phyloP scores from a whole-genome alignment of 2,797 vertebrate genomes.

The Melanogrammus aeglefinus region DNA sequence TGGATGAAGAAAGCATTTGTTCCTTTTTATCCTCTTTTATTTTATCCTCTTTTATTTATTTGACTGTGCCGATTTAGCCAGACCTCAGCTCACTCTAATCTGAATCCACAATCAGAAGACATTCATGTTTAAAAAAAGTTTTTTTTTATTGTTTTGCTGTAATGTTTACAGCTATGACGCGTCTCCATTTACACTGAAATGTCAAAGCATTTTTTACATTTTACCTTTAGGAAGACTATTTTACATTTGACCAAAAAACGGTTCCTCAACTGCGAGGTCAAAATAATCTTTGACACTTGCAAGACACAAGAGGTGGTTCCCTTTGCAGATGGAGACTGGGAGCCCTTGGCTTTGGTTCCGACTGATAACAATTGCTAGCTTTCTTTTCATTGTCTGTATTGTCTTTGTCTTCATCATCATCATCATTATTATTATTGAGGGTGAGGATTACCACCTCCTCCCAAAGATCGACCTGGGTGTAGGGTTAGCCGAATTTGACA shows the following conservation, averaged over 20 bases:
- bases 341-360: slow-evolving; percentile 3
- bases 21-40: not conserved
- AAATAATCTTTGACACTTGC: not conserved
- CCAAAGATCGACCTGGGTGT: not conserved
- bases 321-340: not conserved
- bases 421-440: slow-evolving; percentile 34
- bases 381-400: not conserved
- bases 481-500: not conserved
- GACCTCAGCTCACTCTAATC: not conserved
- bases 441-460: slow-evolving; percentile 20
- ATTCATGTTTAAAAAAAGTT: not conserved
- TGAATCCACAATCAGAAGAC: not conserved
- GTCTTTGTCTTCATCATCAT: slow-evolving; percentile 12
- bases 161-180: not conserved
- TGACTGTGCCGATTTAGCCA: not conserved
- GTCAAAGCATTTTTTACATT: not conserved
- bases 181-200: not conserved
- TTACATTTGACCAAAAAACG: too few species aligned
- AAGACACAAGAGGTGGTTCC: not conserved
- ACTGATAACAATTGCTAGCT: slow-evolving; percentile 28
- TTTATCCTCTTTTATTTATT: too few species aligned
- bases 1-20: not conserved
- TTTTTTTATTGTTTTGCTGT: not conserved
- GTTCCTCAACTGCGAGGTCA: too few species aligned
- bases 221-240: too few species aligned